A percentile compares a stretch with the other conserved stretches of the same genome.
These are phyloP conservation scores for Aplysia californica DNA, from an alignment of 1,140 invertebrate genomes.

Conservation along the genomic window DNA sequence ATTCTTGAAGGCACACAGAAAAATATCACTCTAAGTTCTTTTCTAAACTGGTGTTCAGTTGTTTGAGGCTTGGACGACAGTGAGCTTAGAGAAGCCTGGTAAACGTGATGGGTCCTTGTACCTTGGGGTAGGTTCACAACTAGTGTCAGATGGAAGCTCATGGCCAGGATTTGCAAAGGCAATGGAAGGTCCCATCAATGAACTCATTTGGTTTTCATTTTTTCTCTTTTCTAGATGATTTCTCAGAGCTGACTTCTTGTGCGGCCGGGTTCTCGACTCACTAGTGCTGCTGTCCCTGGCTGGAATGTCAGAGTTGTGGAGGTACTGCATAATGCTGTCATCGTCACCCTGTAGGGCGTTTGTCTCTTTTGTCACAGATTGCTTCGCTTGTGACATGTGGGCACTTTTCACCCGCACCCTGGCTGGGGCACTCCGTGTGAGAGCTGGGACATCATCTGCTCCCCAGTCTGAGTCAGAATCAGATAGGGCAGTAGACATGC, in stretches of 20 bases:
- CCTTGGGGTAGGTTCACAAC: not conserved
- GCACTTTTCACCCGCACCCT: conserved; percentile 3
- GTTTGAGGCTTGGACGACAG: too few relatives aligned
- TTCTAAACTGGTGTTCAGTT: too few relatives aligned
- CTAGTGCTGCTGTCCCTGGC: not conserved
- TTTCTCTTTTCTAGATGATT: not conserved
- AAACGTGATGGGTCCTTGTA: not conserved
- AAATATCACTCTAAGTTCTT: too few relatives aligned
- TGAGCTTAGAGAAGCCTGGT: not conserved
- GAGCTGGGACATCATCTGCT: not conserved
- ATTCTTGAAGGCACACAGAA: too few relatives aligned
- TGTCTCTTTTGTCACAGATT: not conserved
- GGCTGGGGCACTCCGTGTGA: conserved; percentile 4
- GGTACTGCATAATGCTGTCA: not conserved
- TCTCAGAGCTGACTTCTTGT: not conserved
- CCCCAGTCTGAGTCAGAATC: conserved; percentile 30
- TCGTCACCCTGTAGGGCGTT: not conserved
- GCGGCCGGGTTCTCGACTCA: not conserved
- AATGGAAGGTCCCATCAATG: not conserved
- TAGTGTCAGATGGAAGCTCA: not conserved
- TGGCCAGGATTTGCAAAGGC: not conserved
- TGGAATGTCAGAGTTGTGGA: not conserved
- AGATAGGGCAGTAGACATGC: conserved; percentile 7
- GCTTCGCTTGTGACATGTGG: not conserved
- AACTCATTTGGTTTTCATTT: not conserved